Conservation (phyloP, 1,140 invertebrate species). For the Coptotermes formosanus region DNA sequence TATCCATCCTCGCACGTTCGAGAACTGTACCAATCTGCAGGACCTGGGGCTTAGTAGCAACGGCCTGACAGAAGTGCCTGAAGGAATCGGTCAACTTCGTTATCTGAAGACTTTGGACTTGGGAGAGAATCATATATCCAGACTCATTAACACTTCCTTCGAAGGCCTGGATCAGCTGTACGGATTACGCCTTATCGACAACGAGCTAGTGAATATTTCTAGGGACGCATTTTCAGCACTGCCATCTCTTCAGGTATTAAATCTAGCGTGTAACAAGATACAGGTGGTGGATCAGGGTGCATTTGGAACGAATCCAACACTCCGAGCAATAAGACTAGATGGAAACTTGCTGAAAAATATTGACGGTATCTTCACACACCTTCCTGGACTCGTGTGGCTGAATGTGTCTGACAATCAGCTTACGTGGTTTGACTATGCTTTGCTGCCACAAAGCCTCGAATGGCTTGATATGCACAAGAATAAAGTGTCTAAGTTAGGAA, state of each 20-base stretch:
- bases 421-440: constrained; percentile 64
- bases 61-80: constrained; percentile 72
- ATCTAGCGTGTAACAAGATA: constrained; percentile 68
- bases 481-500: constrained; percentile 62
- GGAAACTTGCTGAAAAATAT: constrained; percentile 65
- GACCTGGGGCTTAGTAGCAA: constrained; percentile 87
- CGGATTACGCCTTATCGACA: constrained; percentile 64
- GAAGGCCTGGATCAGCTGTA: constrained; percentile 58
- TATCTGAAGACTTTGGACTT: constrained; percentile 79
- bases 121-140: constrained; percentile 77
- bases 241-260: constrained; percentile 63
- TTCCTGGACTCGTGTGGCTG: constrained; percentile 66
- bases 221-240: constrained; percentile 65
- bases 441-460: constrained; percentile 64
- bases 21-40: constrained; percentile 75
- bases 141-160: constrained; percentile 59
- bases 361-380: constrained; percentile 62
- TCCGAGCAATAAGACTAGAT: constrained; percentile 66
- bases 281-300: constrained; percentile 61
- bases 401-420: constrained; percentile 70
- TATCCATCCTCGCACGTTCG: constrained; percentile 71
- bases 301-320: constrained; percentile 62
- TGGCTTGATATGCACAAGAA: constrained; percentile 72
- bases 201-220: constrained; percentile 63
- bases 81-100: constrained; percentile 68